Percentiles rank a stretch among this genome's conserved stretches.
These are phyloP conservation scores for Psammodynastes pulverulentus DNA, from an alignment of 2,113 vertebrate species.

Conservation along the genomic window DNA sequence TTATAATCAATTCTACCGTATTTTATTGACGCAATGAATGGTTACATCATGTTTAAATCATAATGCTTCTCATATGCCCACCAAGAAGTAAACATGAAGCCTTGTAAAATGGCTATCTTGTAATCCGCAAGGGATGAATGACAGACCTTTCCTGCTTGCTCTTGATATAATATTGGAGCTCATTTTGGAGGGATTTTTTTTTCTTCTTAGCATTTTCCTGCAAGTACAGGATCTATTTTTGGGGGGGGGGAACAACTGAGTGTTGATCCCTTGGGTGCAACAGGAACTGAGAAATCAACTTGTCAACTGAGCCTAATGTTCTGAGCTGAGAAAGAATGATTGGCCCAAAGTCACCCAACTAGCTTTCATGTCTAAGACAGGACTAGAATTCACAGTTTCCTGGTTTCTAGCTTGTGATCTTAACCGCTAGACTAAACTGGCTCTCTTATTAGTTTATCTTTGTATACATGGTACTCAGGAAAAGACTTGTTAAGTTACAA, in stretches of 20 bases:
- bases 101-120: neutral
- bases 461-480: neutral
- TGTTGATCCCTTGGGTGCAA: neutral
- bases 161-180: neutral
- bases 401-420: neutral
- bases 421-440: neutral
- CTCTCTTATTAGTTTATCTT: neutral
- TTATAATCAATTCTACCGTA: neutral
- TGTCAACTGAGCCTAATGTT: neutral
- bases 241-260: neutral
- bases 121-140: neutral
- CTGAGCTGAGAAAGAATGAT: neutral
- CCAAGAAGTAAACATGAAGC: neutral
- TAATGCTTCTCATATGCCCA: neutral
- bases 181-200: neutral
- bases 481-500: neutral
- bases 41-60: neutral
- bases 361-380: neutral
- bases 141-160: neutral
- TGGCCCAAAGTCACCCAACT: neutral
- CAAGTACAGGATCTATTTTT: neutral
- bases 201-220: neutral
- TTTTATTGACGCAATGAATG: neutral
- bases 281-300: neutral
- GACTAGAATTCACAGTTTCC: neutral